These are phyloP conservation scores for Narcine bancroftii DNA, from an alignment of 2,113 vertebrate species.

Conservation along the genomic window DNA sequence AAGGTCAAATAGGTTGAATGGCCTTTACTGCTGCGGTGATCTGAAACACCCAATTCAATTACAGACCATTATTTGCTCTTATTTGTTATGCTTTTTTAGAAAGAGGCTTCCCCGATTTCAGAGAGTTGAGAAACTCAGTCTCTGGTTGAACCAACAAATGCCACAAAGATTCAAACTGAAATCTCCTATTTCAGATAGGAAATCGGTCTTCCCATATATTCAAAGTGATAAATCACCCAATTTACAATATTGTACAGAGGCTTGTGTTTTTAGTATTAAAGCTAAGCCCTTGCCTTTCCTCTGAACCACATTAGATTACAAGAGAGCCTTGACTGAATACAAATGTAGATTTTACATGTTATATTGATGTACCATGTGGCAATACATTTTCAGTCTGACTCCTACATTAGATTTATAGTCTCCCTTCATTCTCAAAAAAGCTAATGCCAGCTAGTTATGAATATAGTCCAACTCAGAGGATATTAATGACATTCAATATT, in stretches of 20 bases:
- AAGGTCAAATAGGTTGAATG: background rate
- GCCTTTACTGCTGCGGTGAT: background rate
- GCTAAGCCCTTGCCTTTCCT: no score
- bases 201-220: background rate
- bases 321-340: background rate
- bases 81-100: background rate
- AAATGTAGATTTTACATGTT: background rate
- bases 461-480: background rate
- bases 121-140: background rate
- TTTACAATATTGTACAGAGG: background rate
- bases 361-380: background rate
- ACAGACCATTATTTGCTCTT: background rate
- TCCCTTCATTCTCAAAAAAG: background rate
- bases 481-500: background rate
- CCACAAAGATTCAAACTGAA: background rate
- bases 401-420: background rate
- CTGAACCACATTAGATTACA: background rate
- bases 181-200: background rate
- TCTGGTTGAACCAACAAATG: background rate
- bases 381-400: background rate
- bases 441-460: background rate
- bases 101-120: background rate
- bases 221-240: background rate
- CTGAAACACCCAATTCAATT: background rate
- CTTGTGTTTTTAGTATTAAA: no score